phyloP scores from a whole-genome alignment of 2,888 invertebrate genomes.

The Temnothorax ravouxi region DNA sequence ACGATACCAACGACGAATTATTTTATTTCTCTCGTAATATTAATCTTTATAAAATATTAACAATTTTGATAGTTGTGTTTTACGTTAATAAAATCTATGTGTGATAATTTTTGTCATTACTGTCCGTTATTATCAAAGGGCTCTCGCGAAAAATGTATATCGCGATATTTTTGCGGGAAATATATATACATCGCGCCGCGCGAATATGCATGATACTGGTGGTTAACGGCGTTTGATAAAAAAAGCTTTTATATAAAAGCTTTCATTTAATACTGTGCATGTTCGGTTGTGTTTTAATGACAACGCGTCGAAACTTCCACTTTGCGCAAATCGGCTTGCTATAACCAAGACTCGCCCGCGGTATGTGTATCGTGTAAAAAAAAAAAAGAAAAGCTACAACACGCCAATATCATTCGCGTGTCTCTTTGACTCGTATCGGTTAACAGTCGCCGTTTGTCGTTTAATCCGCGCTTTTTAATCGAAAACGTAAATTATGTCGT shows the following conservation, averaged over 20 bases:
- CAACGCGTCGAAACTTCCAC: slow-evolving; percentile 8
- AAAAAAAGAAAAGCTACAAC: background rate
- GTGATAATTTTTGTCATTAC: background rate
- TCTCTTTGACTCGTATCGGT: slow-evolving; percentile 19
- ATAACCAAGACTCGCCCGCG: slow-evolving; percentile 13
- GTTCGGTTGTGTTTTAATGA: slow-evolving; percentile 30
- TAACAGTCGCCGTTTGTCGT: slow-evolving; percentile 22
- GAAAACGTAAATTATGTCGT: slow-evolving; percentile 31
- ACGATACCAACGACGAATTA: background rate
- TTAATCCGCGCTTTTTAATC: slow-evolving; percentile 20
- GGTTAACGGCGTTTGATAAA: slow-evolving; percentile 36
- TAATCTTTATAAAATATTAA: slow-evolving; percentile 1
- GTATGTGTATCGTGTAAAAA: background rate
- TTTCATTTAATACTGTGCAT: slow-evolving; percentile 21
- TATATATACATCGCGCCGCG: background rate
- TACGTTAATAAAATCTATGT: background rate
- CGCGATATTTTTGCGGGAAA: background rate
- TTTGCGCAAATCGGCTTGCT: slow-evolving; percentile 19
- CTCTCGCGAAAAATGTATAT: background rate
- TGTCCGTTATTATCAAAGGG: background rate
- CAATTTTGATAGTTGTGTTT: background rate
- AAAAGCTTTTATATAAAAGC: slow-evolving; percentile 30
- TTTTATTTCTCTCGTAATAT: background rate
- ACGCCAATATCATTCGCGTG: slow-evolving; percentile 19
- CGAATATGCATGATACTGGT: slow-evolving; percentile 1